Conservation (phyloP, 2,888 invertebrate species). For the Diadegma fenestrale region DNA sequence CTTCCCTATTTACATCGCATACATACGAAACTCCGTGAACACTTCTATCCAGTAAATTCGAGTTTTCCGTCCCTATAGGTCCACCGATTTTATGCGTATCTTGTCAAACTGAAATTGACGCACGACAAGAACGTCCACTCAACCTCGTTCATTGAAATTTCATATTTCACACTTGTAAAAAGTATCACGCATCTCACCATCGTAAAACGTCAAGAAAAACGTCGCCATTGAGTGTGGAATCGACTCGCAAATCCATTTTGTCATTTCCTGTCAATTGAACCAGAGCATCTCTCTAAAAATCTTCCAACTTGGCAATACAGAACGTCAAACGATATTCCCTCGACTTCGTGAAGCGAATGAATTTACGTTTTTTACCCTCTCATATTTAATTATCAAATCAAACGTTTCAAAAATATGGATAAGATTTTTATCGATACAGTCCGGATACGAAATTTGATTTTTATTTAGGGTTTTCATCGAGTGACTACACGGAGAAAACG, state of each 20-base stretch:
- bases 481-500: too few relatives aligned
- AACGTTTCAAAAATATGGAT: too few relatives aligned
- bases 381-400: too few relatives aligned
- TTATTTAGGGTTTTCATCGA: too few relatives aligned
- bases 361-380: too few relatives aligned
- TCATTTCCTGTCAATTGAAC: not conserved
- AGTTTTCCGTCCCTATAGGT: not conserved
- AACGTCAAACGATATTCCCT: not conserved
- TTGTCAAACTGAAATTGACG: conserved; percentile 52
- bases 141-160: conserved; percentile 39
- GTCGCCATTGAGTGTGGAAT: not conserved
- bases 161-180: conserved; percentile 43
- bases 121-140: conserved; percentile 41
- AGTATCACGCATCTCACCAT: not conserved
- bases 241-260: conserved; percentile 36
- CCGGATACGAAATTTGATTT: too few relatives aligned
- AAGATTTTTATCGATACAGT: too few relatives aligned
- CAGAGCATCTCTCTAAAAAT: not conserved
- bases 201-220: not conserved
- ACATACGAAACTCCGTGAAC: conserved; percentile 14
- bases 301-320: not conserved
- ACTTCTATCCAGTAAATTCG: not conserved
- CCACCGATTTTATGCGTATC: conserved; percentile 27
- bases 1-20: conserved; percentile 61
- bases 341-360: too few relatives aligned